Base-by-base conservation (phyloP, 2,888 invertebrate genomes). In the Aphidoletes aphidimyza region DNA sequence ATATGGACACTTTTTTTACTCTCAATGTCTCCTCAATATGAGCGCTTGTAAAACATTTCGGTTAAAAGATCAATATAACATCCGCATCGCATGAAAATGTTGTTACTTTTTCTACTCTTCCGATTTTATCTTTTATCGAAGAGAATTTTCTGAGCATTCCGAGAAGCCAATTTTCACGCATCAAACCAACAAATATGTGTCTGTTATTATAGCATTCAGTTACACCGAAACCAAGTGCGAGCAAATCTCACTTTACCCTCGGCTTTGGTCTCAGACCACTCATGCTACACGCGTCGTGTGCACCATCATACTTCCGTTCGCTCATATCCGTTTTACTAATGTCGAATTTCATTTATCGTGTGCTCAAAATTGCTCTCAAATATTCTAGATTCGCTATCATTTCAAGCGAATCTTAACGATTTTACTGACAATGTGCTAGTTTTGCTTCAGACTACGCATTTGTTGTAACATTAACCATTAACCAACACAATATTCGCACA, bases 321-420 rank as follows among this genome's bases (percentile, higher is more conserved):
- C 26, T n/a, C 69, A 69, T 34, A 30, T 69, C 69, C 69, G 69
- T 69, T 69, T 69, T 69, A 34, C 69, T 69, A 69, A 69, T 69
- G 69, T n/a, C 34, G 14, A 69, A 69, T 69, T 69, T 30, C 34
- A 69, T 69, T 69, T 30, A 69, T 69, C 69, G 69, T 14, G 34
- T 69, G 69, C 69, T 54, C 22, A 54, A 54, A n/a, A 14, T 42
- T 34, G 17, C 69, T 69, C 30, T n/a, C 30, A 69, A 30, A 69
- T 26, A 69, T 54, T 8, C 54, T 19, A 54, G 22, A 54, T 54
- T 22, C 17, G 3, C 49, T 19, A 49, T 3, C 49, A 19, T n/a
- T n/a, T n/a, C n/a, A n/a, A n/a, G n/a, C n/a, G n/a, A n/a, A n/a
- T n/a, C n/a, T n/a, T n/a, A n/a, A n/a, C 69, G 69, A 69, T 69